Evolutionary conservation across 2,888 invertebrate genomes (phyloP), one percentile per base, ranked within the genome.

Genomic region (Heliconius ethilla): DNA sequence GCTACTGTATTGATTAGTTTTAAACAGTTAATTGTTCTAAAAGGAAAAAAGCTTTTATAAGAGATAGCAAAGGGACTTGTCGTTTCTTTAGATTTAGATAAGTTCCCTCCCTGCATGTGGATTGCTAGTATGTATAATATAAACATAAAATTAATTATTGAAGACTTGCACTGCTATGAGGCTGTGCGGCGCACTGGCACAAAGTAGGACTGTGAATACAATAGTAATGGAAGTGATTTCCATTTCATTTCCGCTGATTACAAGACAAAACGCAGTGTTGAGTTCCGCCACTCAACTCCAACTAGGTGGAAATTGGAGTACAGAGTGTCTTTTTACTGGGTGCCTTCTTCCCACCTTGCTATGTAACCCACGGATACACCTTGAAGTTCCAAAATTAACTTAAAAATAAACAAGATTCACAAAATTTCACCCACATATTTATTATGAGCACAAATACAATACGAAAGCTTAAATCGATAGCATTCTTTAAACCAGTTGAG

Each of bases 401-500:
- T 67, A 22, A 37, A 37, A 10, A 18, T 33, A 15, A 37, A 73
- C 15, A 73, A 55, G 51, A 13, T 70, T 13, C 45, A 62, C 22
- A 45, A 40, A 27, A 29, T 6, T 51, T 65, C 67, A 62, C 69
- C 77, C 59, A 78, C 77, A 62, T 69, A 74, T 40, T n/a, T 10
- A 59, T 63, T 63, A 27, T 15, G 5, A 63, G 27, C 27, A 63
- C 27, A 73, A 70, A 75, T 65, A 75, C 77, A 51, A 75, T 77
- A 70, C n/a, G 25, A 75, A 75, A 77, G 77, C 29, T 66, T 40
- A 70, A 18, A 76, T 72, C 77, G 66, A 75, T 75, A 70, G 62
- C 73, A 73, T 73, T 73, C 73, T 73, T 67, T 62, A 73, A 79
- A 27, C 40, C 51, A 73, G 77, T 77, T 77, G 79, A 73, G 51